Conservation (phyloP, 2,113 vertebrate genomes). For the Perca schrenkii region DNA sequence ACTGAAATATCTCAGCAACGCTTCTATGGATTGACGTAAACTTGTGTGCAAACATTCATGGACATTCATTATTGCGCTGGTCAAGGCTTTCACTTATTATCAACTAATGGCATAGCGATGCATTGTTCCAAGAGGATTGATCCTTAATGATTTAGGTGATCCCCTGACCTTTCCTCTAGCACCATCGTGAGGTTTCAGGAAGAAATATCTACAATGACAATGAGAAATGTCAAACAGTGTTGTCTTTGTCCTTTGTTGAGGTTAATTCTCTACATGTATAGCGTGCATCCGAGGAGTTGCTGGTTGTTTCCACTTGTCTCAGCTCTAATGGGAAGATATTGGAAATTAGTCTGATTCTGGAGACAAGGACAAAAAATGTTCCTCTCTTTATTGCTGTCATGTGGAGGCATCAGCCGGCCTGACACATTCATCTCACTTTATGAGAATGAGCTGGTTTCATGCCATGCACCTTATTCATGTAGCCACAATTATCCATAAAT, state of each 20-base stretch:
- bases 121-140: background rate
- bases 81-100: background rate
- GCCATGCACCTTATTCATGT: constrained; percentile 78
- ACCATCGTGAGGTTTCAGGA: background rate
- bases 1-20: background rate
- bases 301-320: constrained; percentile 53
- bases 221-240: background rate
- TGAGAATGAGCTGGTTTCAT: constrained; percentile 73
- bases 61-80: background rate
- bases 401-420: constrained; percentile 60
- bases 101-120: background rate
- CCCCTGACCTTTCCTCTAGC: background rate
- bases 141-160: background rate
- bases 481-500: constrained; percentile 85
- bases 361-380: constrained; percentile 57
- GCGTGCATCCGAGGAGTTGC: constrained; percentile 1
- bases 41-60: background rate
- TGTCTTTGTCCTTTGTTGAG: constrained; percentile 24
- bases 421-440: constrained; percentile 76
- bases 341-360: constrained; percentile 71
- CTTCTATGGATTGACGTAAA: background rate
- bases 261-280: constrained; percentile 10
- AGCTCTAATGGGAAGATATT: constrained; percentile 69
- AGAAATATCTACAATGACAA: background rate
- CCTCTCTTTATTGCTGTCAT: constrained; percentile 68